Percentiles rank a stretch among this genome's conserved stretches.
These are phyloP conservation scores for Copidosoma aretas DNA, from an alignment of 2,888 invertebrate genomes.

Conservation along the genomic window DNA sequence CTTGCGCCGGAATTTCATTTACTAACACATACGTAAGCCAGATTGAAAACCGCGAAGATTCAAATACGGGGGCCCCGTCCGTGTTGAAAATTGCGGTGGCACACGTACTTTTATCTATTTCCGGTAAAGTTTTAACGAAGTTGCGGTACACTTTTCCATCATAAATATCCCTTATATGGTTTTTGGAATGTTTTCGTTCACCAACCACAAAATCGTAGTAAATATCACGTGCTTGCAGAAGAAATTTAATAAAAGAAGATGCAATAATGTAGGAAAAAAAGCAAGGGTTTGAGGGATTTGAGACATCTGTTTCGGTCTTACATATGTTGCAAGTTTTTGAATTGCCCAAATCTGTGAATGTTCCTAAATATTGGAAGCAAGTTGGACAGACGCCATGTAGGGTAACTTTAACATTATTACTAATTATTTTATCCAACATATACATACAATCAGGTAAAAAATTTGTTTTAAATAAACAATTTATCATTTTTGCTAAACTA, in stretches of 20 bases:
- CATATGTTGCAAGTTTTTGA: background rate
- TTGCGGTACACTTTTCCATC: background rate
- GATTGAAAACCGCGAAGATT: conserved; percentile 5
- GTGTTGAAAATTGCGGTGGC: background rate
- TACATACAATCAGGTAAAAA: no score
- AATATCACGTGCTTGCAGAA: background rate
- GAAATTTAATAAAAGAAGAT: background rate
- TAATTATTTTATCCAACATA: no score
- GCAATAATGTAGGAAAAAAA: background rate
- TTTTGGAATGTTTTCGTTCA: background rate
- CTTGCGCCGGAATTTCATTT: conserved; percentile 18
- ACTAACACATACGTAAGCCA: conserved; percentile 20
- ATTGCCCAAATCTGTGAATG: background rate
- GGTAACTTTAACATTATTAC: background rate
- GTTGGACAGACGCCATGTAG: background rate
- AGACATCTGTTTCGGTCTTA: background rate
- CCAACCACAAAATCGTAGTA: background rate
- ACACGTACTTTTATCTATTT: background rate
- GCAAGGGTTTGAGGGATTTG: conserved; percentile 8
- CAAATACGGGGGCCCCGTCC: background rate
- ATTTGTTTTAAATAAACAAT: conserved; percentile 2
- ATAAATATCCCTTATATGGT: background rate
- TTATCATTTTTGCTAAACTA: conserved; percentile 9
- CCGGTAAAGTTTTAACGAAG: background rate
- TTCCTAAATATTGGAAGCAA: conserved; percentile 1